Base-by-base conservation (phyloP, 2,888 invertebrate species). In the Agonum fuliginosum region DNA sequence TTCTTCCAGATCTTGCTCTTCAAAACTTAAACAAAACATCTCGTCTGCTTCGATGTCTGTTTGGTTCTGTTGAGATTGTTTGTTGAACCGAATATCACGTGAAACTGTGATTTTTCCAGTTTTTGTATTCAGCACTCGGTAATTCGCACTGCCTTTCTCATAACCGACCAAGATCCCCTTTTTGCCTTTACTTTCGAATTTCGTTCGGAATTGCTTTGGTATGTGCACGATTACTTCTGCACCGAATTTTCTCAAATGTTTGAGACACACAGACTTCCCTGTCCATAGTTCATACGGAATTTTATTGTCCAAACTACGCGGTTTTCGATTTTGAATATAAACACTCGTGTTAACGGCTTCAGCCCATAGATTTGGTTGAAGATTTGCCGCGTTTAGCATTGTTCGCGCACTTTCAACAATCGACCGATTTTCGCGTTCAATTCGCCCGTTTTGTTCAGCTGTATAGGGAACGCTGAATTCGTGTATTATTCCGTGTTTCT, bases 361-460 rank as follows among this genome's bases (percentile, higher is more conserved):
- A 17, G 82, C 82, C 84, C 84, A 85, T 30, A 83, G 79, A 12
- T 65, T 20, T 10, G 80, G 73, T 1, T 80, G 81, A 46, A 85
- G 46, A 8, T 81, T 71, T 12, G 80, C 79, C 22, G 81, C 75
- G 1, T 77, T 48, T 12, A 84, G 17, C 81, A 84, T 83, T 1
- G 83, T 79, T 30, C 82, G 79, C 8, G 83, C 83, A 51, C 78
- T 78, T 72, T 84, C 84, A n/a, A 82, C 80, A 10, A 84, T 65
- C 3, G 83, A 83, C n/a, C 83, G 41, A 62, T 81, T 84, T 72
- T 83, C 81, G 10, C 83, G 58, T 67, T 85, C 84, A 8, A 82
- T 79, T 48, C 79, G 79, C 2, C 83, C 83, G 80, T 84, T 84
- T 67, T 82, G 81, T 69, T 81, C 71, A 1, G 79, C 80, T 5